phyloP scores from a whole-genome alignment of 1,140 invertebrate genomes.

The Sycophila sp. region DNA sequence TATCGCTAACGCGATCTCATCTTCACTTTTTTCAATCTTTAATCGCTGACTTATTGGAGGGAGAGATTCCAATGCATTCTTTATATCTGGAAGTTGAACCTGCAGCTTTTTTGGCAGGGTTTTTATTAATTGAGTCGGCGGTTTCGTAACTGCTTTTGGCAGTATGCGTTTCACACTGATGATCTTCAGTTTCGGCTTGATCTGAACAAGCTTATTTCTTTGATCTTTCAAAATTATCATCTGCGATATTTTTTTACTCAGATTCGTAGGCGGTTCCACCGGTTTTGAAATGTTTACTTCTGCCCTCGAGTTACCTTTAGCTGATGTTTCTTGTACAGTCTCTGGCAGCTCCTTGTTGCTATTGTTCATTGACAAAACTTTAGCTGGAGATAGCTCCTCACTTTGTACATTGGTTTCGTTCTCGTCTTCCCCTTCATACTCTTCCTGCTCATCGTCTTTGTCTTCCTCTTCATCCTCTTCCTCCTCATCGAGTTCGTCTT shows the following conservation, averaged over 20 bases:
- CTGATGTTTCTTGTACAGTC: constrained; percentile 5
- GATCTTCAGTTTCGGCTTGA: background rate
- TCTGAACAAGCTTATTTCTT: background rate
- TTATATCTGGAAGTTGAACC: background rate
- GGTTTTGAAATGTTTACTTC: constrained; percentile 9
- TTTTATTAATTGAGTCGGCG: background rate
- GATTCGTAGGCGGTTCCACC: constrained; percentile 14
- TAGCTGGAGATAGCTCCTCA: constrained; percentile 5
- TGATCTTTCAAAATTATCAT: constrained; percentile 18
- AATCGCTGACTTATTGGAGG: background rate
- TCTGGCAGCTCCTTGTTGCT: constrained; percentile 1
- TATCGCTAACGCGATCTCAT: constrained; percentile 3
- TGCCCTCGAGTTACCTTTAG: background rate
- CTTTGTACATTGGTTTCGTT: too few species aligned
- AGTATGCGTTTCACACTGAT: background rate
- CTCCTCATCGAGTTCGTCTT: too few species aligned
- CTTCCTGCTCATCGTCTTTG: too few species aligned
- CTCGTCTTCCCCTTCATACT: too few species aligned
- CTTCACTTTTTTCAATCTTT: constrained; percentile 4
- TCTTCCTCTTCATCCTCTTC: too few species aligned
- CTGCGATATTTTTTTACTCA: constrained; percentile 13
- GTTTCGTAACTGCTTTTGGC: background rate
- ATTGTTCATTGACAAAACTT: constrained; percentile 19
- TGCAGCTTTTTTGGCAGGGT: background rate
- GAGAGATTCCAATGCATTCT: background rate